Conservation (phyloP, 2,888 invertebrate genomes). For the Archaeoteleia sp. region DNA sequence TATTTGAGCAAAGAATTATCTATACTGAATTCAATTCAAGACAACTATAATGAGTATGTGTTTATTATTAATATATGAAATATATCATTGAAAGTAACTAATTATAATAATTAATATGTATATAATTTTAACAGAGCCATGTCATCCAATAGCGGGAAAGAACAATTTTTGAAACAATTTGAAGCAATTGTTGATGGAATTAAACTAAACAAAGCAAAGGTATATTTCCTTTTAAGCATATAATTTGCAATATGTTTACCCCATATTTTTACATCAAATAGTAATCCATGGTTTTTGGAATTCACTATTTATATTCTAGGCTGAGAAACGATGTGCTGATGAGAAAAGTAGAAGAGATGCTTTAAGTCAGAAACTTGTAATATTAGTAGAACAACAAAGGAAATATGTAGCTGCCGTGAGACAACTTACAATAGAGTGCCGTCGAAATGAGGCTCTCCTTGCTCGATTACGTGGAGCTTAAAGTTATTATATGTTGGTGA, state of each 20-base stretch:
- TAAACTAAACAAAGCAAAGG: constrained; percentile 89
- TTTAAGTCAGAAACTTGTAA: constrained; percentile 79
- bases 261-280: not conserved
- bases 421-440: constrained; percentile 85
- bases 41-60: constrained; percentile 85
- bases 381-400: constrained; percentile 82
- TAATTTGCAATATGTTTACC: not conserved
- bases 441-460: constrained; percentile 81
- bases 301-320: constrained; percentile 55
- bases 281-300: no score
- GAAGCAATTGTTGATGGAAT: constrained; percentile 92
- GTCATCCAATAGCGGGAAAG: constrained; percentile 85
- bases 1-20: constrained; percentile 95
- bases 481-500: constrained; percentile 28
- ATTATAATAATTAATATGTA: constrained; percentile 14
- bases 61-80: constrained; percentile 12
- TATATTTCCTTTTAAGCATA: no score
- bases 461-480: constrained; percentile 69
- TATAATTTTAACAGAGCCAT: constrained; percentile 83
- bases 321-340: constrained; percentile 79
- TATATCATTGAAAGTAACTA: not conserved
- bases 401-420: constrained; percentile 85
- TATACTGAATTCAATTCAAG: constrained; percentile 90
- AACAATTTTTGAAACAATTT: constrained; percentile 93
- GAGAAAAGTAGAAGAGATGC: constrained; percentile 82